Base-by-base conservation (phyloP, 2,888 invertebrate species). In the Ceratothoa steindachneri region DNA sequence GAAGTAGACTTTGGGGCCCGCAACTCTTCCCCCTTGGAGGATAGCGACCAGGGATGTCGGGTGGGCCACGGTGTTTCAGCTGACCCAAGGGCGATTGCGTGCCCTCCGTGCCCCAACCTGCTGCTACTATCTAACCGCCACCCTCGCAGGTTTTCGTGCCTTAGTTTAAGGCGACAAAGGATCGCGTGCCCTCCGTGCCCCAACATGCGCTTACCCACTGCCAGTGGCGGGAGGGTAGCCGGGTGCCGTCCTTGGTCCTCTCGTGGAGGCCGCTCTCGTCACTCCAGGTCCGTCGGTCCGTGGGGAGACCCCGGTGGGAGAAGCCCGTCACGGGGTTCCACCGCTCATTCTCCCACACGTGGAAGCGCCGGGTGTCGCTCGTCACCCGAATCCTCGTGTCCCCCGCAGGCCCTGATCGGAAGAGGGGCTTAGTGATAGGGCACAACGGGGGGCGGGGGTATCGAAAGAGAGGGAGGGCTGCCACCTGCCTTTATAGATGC, bases 341-440 rank as follows among this genome's bases (percentile, higher is more conserved):
- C 75, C 95, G 87, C 85, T 96, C 95, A 84, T 96, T 96, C 86
- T 96, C 96, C 84, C 95, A 96, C 19, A 95, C 92, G 82, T 91
- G 91, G 83, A 93, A 93, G 81, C 90, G 91, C 84, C 93, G 91
- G 12, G 91, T 90, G 84, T 95, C 95, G 24, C 80, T 80, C 81
- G 94, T 60, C 60, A 60, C 22, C n/a, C 24, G 12, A 12, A 60
- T 24, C 12, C 24, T 24, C 12, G 60, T n/a, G 27, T 60, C 60
- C n/a, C 60, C 12, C 19, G 60, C 60, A 24, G n/a, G n/a, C 1
- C 60, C 60, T 60, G 27, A 51, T 15, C n/a, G n/a, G n/a, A n/a
- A n/a, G n/a, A n/a, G n/a, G n/a, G n/a, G n/a, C n/a, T n/a, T n/a
- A n/a, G n/a, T n/a, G n/a, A n/a, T n/a, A n/a, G n/a, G n/a, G n/a